Conservation (phyloP, 2,797 vertebrate species). For the Iguana delicatissima region DNA sequence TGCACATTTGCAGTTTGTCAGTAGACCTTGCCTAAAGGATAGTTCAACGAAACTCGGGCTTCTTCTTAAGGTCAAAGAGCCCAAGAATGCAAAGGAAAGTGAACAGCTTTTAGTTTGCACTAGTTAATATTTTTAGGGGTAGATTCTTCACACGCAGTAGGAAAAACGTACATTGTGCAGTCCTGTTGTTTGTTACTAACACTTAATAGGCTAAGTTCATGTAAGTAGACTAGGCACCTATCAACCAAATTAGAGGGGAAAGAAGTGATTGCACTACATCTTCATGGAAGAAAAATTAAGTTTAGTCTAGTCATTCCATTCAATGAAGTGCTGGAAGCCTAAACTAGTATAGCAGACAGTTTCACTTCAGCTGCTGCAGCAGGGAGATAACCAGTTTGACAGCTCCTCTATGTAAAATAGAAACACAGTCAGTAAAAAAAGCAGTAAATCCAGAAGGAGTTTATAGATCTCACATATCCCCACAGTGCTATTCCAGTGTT, state of each 20-base stretch:
- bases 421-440: not conserved
- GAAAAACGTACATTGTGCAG: not conserved
- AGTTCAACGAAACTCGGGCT: not conserved
- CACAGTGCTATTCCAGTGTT: too few relatives aligned
- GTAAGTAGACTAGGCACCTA: not conserved
- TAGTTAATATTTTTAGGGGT: not conserved
- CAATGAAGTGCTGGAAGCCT: not conserved
- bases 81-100: not conserved
- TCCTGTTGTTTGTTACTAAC: not conserved
- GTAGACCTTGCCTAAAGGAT: not conserved
- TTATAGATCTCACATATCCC: not conserved
- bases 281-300: not conserved
- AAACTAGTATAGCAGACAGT: not conserved
- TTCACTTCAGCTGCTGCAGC: not conserved
- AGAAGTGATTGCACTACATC: not conserved
- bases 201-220: not conserved
- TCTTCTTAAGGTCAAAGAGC: not conserved
- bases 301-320: not conserved
- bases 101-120: not conserved
- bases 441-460: not conserved
- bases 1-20: not conserved
- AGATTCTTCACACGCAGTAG: not conserved
- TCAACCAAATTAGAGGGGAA: not conserved
- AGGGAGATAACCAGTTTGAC: not conserved
- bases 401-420: not conserved